A percentile compares a stretch with the other conserved stretches of the same genome.
These are phyloP conservation scores for Bujurquina vittata DNA, from an alignment of 2,113 vertebrate genomes.

Conservation along the genomic window DNA sequence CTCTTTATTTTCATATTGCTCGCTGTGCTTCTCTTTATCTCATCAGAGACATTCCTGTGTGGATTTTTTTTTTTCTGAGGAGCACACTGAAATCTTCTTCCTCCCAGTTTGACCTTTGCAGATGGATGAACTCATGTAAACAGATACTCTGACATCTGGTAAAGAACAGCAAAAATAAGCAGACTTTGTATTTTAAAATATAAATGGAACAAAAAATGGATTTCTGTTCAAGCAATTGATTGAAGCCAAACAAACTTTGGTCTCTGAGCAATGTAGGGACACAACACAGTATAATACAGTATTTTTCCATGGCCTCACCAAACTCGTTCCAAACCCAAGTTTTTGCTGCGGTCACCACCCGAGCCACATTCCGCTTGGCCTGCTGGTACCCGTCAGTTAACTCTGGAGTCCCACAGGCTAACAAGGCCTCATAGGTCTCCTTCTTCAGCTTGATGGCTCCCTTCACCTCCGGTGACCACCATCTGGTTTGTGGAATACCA, in stretches of 20 bases:
- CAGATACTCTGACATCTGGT: constrained; percentile 45
- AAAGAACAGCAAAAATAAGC: constrained; percentile 13
- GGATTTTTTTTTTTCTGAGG: constrained; percentile 24
- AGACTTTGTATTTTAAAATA: not conserved
- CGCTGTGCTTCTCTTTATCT: constrained; percentile 40
- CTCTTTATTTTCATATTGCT: constrained; percentile 33
- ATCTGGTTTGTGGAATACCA: no score
- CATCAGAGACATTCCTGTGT: not conserved
- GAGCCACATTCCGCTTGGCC: no score
- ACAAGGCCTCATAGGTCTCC: no score
- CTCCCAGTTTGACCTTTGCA: constrained; percentile 26
- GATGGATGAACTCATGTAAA: constrained; percentile 38
- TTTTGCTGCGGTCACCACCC: no score
- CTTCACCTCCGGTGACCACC: no score
- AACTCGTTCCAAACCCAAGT: no score
- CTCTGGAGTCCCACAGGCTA: no score
- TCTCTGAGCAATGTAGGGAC: not conserved
- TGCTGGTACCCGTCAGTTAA: no score
- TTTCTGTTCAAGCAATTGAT: not conserved
- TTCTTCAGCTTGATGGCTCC: no score
- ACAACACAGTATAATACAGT: not conserved
- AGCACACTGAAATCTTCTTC: constrained; percentile 14
- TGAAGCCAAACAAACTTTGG: not conserved
- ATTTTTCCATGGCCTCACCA: no score
- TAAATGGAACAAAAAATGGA: constrained; percentile 3